Evolutionary conservation across 2,113 vertebrate genomes (phyloP).

Genomic region (Copsychus sechellarum): DNA sequence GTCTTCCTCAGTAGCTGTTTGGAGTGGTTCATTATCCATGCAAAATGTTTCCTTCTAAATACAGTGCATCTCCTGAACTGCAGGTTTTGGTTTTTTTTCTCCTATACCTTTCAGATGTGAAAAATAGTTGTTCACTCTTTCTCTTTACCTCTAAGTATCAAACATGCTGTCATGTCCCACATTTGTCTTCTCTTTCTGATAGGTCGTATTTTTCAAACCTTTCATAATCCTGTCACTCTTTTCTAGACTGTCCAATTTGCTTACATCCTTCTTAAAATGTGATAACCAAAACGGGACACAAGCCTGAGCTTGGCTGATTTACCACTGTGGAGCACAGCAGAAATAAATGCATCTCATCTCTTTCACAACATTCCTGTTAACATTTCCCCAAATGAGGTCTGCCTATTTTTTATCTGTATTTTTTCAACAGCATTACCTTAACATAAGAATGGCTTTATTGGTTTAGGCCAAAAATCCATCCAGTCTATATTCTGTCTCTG

Average conservation of each 20-base stretch:
- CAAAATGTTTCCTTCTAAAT: neutral
- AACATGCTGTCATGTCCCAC: conserved; percentile 47
- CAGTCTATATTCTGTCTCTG: conserved; percentile 1
- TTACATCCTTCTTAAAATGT: conserved; percentile 68
- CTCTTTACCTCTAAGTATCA: conserved; percentile 27
- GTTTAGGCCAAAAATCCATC: conserved; percentile 39
- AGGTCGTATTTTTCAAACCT: conserved; percentile 47
- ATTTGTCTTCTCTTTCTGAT: conserved; percentile 58
- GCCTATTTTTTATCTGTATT: conserved; percentile 56
- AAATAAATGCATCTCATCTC: conserved; percentile 67
- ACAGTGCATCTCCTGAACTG: neutral
- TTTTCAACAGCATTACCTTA: conserved; percentile 28
- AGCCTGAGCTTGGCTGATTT: conserved; percentile 61
- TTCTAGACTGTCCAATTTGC: conserved; percentile 69
- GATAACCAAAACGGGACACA: conserved; percentile 64
- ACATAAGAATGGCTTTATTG: neutral
- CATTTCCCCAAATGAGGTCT: conserved; percentile 61
- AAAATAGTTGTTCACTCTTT: conserved; percentile 15
- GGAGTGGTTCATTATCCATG: neutral
- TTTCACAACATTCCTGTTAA: conserved; percentile 68
- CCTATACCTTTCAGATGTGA: neutral
- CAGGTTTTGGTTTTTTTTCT: neutral
- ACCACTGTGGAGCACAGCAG: conserved; percentile 61
- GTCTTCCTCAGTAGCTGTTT: neutral
- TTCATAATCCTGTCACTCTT: conserved; percentile 65